These are phyloP conservation scores for Calcarius ornatus DNA, from an alignment of 2,113 vertebrate genomes.

Conservation along the genomic window DNA sequence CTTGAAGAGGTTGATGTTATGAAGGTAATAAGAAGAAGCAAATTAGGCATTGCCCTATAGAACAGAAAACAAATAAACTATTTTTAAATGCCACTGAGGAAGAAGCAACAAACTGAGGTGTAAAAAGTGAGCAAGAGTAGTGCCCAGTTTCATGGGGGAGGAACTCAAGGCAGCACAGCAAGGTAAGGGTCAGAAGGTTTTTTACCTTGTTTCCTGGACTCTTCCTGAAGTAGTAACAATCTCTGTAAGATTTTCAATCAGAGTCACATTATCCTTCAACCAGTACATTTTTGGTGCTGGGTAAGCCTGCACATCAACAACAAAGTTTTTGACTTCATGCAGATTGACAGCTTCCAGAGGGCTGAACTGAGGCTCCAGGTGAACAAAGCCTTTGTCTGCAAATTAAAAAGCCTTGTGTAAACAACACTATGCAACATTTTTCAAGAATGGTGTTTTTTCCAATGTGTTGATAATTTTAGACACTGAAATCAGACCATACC, in stretches of 20 bases:
- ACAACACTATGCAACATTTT: neutral
- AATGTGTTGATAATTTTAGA: neutral
- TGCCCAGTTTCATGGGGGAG: neutral
- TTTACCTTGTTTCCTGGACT: constrained; percentile 87
- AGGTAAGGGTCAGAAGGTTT: neutral
- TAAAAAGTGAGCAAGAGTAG: neutral
- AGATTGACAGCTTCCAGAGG: constrained; percentile 84
- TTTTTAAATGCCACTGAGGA: neutral
- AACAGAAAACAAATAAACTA: neutral
- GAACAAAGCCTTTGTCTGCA: constrained; percentile 86
- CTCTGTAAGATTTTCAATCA: constrained; percentile 88
- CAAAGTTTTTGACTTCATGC: constrained; percentile 88
- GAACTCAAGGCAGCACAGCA: neutral
- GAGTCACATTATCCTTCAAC: constrained; percentile 86
- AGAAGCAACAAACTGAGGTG: neutral
- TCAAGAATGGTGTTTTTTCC: neutral
- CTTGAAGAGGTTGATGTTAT: neutral
- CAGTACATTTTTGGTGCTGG: constrained; percentile 84
- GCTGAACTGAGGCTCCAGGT: constrained; percentile 78
- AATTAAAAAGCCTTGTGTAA: constrained; percentile 29
- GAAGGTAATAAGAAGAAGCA: neutral
- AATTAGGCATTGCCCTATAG: neutral
- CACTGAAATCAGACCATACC: constrained; percentile 74
- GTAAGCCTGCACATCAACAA: constrained; percentile 82
- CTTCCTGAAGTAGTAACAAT: constrained; percentile 75